These are phyloP conservation scores for Hydriomena furcata DNA, from an alignment of 2,888 invertebrate species.

Conservation along the genomic window DNA sequence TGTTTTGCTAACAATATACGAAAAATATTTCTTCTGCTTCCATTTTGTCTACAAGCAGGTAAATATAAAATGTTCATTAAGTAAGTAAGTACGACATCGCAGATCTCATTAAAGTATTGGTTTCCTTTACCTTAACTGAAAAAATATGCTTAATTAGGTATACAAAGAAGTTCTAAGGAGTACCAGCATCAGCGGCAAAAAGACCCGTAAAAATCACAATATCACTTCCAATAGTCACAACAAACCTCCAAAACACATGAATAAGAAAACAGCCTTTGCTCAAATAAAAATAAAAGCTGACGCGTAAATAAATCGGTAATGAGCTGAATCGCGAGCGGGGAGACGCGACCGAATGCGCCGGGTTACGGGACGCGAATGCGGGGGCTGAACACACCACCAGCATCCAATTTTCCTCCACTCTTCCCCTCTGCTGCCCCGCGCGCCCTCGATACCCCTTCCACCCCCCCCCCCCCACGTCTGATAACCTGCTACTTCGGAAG, in stretches of 20 bases:
- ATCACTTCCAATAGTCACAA: slow-evolving; percentile 70
- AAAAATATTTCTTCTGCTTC: no score
- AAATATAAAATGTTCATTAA: no score
- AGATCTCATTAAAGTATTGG: neutral
- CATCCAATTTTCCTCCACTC: slow-evolving; percentile 66
- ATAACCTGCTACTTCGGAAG: slow-evolving; percentile 83
- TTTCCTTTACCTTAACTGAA: slow-evolving; percentile 1
- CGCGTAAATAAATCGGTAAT: slow-evolving; percentile 58
- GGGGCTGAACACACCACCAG: slow-evolving; percentile 62
- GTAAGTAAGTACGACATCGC: neutral
- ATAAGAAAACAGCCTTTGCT: slow-evolving; percentile 48
- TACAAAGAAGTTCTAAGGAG: slow-evolving; percentile 18
- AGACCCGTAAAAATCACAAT: slow-evolving; percentile 66
- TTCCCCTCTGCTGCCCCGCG: slow-evolving; percentile 41
- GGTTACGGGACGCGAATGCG: slow-evolving; percentile 72
- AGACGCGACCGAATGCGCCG: slow-evolving; percentile 66
- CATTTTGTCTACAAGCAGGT: no score
- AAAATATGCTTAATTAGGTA: neutral
- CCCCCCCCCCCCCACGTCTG: slow-evolving; percentile 60
- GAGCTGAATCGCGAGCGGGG: slow-evolving; percentile 46
- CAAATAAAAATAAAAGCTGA: slow-evolving; percentile 59
- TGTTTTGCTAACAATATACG: no score
- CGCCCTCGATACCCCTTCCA: slow-evolving; percentile 46
- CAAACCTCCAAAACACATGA: slow-evolving; percentile 64
- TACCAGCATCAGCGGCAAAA: slow-evolving; percentile 33